phyloP scores from a whole-genome alignment of 2,113 vertebrate species.

The Cyprinodon variegatus region DNA sequence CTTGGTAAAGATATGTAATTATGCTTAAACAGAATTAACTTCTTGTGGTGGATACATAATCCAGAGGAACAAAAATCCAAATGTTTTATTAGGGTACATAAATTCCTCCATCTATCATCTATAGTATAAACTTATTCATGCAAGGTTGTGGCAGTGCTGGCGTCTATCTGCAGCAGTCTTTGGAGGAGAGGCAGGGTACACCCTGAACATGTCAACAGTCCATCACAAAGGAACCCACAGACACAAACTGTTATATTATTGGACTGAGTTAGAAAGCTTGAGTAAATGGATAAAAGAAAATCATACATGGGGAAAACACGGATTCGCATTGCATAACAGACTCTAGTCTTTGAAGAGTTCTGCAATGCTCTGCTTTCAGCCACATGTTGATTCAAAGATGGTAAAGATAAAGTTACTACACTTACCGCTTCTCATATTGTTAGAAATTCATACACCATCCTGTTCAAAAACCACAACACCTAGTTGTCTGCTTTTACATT shows the following conservation, averaged over 20 bases:
- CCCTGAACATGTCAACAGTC: background rate
- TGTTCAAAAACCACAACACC: background rate
- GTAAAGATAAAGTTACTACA: no score
- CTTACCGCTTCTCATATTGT: background rate
- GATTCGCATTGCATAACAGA: background rate
- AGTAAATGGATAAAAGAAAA: background rate
- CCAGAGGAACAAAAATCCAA: background rate
- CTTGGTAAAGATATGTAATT: background rate
- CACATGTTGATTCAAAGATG: no score
- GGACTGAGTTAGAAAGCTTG: background rate
- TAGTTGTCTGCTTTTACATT: background rate
- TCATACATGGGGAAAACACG: background rate
- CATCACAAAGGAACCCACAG: background rate
- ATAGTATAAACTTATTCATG: background rate
- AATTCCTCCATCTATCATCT: background rate
- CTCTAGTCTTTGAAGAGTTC: no score
- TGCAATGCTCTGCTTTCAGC: no score
- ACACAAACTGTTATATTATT: no score
- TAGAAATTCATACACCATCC: background rate
- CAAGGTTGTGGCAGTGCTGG: no score
- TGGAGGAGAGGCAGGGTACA: no score
- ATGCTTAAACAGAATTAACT: background rate
- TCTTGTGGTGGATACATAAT: background rate
- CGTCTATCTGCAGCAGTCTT: no score
- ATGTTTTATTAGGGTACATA: background rate